Base-by-base conservation (phyloP, 2,888 invertebrate genomes). In the Resseliella maxima region DNA sequence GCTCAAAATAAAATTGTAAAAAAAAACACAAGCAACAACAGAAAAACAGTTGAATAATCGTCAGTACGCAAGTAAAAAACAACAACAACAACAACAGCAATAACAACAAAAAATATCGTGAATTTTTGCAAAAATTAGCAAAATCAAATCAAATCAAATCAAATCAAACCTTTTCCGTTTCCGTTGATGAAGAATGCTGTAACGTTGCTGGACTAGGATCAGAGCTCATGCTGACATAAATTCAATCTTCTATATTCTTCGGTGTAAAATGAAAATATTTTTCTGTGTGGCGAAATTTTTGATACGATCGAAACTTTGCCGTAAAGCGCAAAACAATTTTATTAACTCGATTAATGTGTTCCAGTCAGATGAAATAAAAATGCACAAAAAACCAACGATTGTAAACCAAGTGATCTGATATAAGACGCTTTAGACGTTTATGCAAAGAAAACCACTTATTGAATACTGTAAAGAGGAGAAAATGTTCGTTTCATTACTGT, bases 161-260 rank as follows among this genome's bases (percentile, higher is more conserved):
- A 46, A 18, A 45, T 88, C 88, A 88, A 88, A 89, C 90, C 89
- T 90, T 90, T 89, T 99, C 98, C 88, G 96, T 93, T 90, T 98
- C 97, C 24, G 72, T 81, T 18, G 81, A 41, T n/a, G 86, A 86
- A 45, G 94, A 89, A 54, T 89, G 92, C 89, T 94, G 94, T 89
- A 94, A 91, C 89, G 94, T 94, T 87, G 95, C 95, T 89, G 95
- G 95, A 91, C 95, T 96, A 89, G 94, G 95, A 91, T 95, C 95
- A 87, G 95, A 92, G 90, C 94, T 95, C 95, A 95, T 95, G 89
- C 90, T 92, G 86, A 38, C 85, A 85, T 83, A 83, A 83, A 83
- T 83, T 83, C n/a, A 38, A n/a, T 83, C 5, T 83, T 83, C 38
- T n/a, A 83, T 83, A 83, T n/a, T 36, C 38, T 72, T 38, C 83